Evolutionary conservation across 2,113 vertebrate genomes (phyloP).

Genomic region (Acinonyx jubatus): DNA sequence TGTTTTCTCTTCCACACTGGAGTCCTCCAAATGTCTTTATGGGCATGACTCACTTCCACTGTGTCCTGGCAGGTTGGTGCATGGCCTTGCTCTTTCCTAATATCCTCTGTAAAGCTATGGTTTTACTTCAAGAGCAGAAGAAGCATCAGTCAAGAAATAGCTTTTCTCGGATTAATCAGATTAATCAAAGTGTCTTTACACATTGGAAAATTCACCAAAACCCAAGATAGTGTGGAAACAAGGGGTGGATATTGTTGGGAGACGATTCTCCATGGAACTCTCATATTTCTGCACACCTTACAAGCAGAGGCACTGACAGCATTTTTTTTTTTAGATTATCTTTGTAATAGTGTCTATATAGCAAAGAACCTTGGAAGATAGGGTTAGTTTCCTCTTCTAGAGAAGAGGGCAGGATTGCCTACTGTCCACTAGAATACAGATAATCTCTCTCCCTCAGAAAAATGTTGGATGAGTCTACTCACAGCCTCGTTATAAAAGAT

Average conservation of each 20-base stretch:
- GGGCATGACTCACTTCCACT: background rate
- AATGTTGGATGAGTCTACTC: background rate
- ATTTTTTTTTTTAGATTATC: background rate
- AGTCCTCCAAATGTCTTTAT: background rate
- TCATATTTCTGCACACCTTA: background rate
- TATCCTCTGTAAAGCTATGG: background rate
- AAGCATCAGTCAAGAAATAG: background rate
- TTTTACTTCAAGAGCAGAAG: background rate
- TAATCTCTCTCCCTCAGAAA: background rate
- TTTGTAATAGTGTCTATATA: background rate
- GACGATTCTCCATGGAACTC: background rate
- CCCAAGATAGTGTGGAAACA: background rate
- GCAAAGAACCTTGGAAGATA: background rate
- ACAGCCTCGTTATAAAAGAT: background rate
- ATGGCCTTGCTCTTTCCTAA: background rate
- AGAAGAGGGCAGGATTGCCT: background rate
- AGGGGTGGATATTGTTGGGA: background rate
- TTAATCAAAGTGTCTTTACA: background rate
- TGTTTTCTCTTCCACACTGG: background rate
- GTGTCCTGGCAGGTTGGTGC: background rate
- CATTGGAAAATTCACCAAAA: background rate
- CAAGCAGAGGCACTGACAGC: background rate
- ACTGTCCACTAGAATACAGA: background rate
- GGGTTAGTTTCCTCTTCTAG: background rate
- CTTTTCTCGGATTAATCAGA: background rate